Conservation (phyloP, 2,888 invertebrate species). For the Rapana venosa region DNA sequence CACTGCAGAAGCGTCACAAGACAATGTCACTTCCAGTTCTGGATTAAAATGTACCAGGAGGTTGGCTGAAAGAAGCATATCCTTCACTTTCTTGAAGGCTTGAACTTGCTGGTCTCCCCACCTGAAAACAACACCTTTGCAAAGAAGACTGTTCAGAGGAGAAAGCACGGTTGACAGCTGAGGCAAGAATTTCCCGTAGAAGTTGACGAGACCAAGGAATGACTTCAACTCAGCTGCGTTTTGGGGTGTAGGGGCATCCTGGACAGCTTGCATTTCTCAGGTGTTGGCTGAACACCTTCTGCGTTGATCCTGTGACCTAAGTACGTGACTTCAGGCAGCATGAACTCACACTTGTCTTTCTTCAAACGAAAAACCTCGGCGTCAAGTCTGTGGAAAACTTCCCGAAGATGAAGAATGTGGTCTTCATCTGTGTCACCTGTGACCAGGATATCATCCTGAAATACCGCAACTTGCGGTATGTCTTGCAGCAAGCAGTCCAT, state of each 20-base stretch:
- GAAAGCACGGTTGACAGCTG: constrained; percentile 57
- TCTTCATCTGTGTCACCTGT: not conserved
- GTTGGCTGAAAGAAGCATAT: constrained; percentile 47
- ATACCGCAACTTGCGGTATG: constrained; percentile 33
- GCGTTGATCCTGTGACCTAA: not conserved
- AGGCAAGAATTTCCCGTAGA: constrained; percentile 50
- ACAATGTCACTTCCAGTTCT: constrained; percentile 62
- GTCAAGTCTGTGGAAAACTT: constrained; percentile 19
- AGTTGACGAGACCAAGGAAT: constrained; percentile 56
- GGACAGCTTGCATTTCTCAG: constrained; percentile 20
- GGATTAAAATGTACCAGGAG: constrained; percentile 64
- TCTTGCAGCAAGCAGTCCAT: constrained; percentile 30
- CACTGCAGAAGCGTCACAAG: constrained; percentile 75
- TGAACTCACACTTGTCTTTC: constrained; percentile 57
- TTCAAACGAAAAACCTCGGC: constrained; percentile 51
- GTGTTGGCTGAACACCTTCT: constrained; percentile 31
- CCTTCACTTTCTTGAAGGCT: constrained; percentile 56
- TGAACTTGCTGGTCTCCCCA: not conserved
- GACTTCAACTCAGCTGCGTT: constrained; percentile 47
- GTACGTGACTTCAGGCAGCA: too few species aligned
- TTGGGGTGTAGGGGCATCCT: not conserved
- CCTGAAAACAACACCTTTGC: constrained; percentile 44
- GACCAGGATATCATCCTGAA: constrained; percentile 14
- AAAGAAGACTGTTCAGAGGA: constrained; percentile 57
- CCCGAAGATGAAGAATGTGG: not conserved